Base-by-base conservation (phyloP, 2,113 vertebrate genomes). In the Himantopus leucocephalus region DNA sequence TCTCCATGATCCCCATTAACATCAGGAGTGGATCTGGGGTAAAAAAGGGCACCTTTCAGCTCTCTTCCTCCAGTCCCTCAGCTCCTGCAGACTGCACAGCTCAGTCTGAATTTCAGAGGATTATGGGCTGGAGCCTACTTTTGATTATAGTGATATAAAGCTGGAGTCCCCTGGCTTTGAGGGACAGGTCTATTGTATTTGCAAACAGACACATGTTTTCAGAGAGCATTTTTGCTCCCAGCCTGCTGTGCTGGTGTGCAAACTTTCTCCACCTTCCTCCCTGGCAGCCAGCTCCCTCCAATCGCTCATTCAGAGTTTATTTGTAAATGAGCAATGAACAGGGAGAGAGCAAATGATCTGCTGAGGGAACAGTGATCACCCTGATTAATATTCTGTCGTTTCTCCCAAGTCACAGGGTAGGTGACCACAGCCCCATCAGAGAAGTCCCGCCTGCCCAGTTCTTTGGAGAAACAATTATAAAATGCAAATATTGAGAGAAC, bases 401-500 rank as follows among this genome's bases (percentile, higher is more conserved):
- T 89, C 74, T 85, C 29, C 50, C 75, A 62, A 34, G 91, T 83
- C 76, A 91, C 43, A 81, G 64, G 60, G 71, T 67, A 52, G 72
- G 62, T 95, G 86, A 85, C 86, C 84, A 91, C 35, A 92, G 64
- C 30, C 85, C 76, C 32, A n/a, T 20, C 67, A 70, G 62, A 37
- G 48, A 64, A 35, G 27, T 79, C 84, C 50, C 3, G 1, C 32
- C 88, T 88, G 88, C 66, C 62, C 85, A 60, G 39, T 47, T 94
- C 81, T 95, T 92, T 85, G 66, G 76, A 95, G 79, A 96, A 97
- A 97, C 79, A 96, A 97, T 97, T 97, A 97, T 87, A 93, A 96
- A 96, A 95, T 85, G 95, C 92, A 97, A 96, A 97, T 96, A 97
- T 92, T 97, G 84, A 78, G 50, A 78, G 81, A 96, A 92, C 63